Percentiles rank a stretch among this genome's conserved stretches.
Conservation (phyloP, 2,888 invertebrate species). For the Drosophila antonietae region DNA sequence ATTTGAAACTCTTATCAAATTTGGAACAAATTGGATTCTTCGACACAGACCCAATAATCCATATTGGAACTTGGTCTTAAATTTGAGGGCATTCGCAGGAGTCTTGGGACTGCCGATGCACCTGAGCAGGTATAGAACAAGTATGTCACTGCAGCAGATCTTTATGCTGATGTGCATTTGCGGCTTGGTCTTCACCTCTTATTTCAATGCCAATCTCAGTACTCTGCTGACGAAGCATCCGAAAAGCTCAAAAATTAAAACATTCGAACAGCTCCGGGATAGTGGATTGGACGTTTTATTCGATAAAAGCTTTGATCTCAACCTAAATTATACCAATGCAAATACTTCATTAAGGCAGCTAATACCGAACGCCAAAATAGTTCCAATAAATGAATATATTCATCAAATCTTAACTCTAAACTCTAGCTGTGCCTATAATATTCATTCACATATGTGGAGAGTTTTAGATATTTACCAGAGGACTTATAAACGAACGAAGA, state of each 20-base stretch:
- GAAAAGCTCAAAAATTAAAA: slow-evolving; percentile 9
- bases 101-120: slow-evolving; percentile 39
- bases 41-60: not conserved
- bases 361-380: slow-evolving; percentile 6
- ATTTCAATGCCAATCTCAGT: slow-evolving; percentile 49
- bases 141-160: slow-evolving; percentile 38
- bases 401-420: slow-evolving; percentile 1
- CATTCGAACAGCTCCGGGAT: slow-evolving; percentile 20
- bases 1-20: slow-evolving; percentile 30
- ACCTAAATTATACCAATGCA: not conserved
- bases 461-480: slow-evolving; percentile 7
- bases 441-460: not conserved
- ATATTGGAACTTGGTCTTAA: slow-evolving; percentile 15
- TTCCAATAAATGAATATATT: not conserved
- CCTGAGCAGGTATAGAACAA: slow-evolving; percentile 8
- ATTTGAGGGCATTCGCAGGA: slow-evolving; percentile 33
- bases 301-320: rapidly evolving
- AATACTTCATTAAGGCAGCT: not conserved
- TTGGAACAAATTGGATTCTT: not conserved
- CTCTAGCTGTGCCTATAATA: slow-evolving; percentile 15
- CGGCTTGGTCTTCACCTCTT: slow-evolving; percentile 35
- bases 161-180: slow-evolving; percentile 40
- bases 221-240: slow-evolving; percentile 38
- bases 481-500: not conserved
- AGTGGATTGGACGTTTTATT: slow-evolving; percentile 18